Evolutionary conservation across 2,888 invertebrate genomes (phyloP).

Genomic region (Hirtodrosophila duncani): DNA sequence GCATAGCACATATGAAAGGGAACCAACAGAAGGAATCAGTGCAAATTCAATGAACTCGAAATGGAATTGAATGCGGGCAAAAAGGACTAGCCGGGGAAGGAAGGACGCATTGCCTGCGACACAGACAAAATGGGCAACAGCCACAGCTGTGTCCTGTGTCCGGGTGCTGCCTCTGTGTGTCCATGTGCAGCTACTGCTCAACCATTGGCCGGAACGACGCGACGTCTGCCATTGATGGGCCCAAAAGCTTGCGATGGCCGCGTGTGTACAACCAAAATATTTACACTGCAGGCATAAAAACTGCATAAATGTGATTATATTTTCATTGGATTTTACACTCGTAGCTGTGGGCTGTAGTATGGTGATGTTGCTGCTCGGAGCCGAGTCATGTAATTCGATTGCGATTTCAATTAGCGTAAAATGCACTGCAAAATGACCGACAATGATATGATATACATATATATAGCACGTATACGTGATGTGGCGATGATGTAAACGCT

Average conservation of each 20-base stretch:
- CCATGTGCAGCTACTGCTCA: background rate
- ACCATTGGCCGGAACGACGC: slow-evolving; percentile 11
- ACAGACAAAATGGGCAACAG: slow-evolving; percentile 7
- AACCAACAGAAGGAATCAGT: slow-evolving; percentile 50
- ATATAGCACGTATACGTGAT: too few relatives aligned
- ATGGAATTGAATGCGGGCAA: slow-evolving; percentile 50
- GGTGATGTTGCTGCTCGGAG: background rate
- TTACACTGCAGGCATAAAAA: slow-evolving; percentile 73
- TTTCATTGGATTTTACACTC: slow-evolving; percentile 61
- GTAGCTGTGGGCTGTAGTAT: too few relatives aligned
- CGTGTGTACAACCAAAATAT: slow-evolving; percentile 63
- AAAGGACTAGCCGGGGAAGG: slow-evolving; percentile 11
- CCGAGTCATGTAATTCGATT: slow-evolving; percentile 65
- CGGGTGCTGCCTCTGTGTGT: background rate
- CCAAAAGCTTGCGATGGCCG: background rate
- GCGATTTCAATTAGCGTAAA: slow-evolving; percentile 73
- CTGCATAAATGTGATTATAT: slow-evolving; percentile 73
- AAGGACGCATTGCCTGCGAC: slow-evolving; percentile 2
- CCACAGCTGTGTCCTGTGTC: too few relatives aligned
- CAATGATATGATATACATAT: slow-evolving; percentile 5
- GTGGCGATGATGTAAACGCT: too few relatives aligned
- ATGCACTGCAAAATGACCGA: slow-evolving; percentile 42
- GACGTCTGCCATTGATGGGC: slow-evolving; percentile 10
- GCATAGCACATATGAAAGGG: slow-evolving; percentile 26
- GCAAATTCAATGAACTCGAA: slow-evolving; percentile 73